Base-by-base conservation (phyloP, 2,113 vertebrate genomes). In the Arizona elegans region DNA sequence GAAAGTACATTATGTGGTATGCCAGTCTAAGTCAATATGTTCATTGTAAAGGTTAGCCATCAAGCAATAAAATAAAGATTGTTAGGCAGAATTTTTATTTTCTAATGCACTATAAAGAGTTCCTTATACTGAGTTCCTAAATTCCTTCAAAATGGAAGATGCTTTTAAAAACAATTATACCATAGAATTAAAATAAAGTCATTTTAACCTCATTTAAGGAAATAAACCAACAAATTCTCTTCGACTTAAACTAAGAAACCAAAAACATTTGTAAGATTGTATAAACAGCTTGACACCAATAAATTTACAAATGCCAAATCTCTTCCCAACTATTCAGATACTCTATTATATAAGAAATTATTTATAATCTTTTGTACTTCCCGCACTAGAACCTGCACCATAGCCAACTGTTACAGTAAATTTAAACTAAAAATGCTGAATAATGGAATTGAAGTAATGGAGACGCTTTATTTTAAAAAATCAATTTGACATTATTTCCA, bases 1-100 rank as follows among this genome's bases (percentile, higher is more conserved):
- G 94, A 93, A 97, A 97, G 92, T 96, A 95, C 91, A 87, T 96
- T 96, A 92, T 97, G 93, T 95, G 93, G 93, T 94, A 96, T 58
- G 93, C 96, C 95, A 97, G 95, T 97, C 96, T 96, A 93, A 97
- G 93, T 95, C 96, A 95, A 0, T 97, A 96, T 95, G 89, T 96
- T 94, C 85, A 47, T 53, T 88, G 90, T 90, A 94, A 90, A 96
- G 96, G 92, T 91, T 96, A 95, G 70, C 92, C 95, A 91, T 92
- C 87, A 94, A 88, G 90, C 65, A 87, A 92, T 93, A 97, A 94
- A 93, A 91, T 93, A 96, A 95, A 97, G 90, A 95, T 90, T 90
- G 91, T 94, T 93, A 89, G 96, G 93, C 50, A 96, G 95, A 88
- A 91, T 93, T 93, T 91, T 95, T 96, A 62, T 93, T 96, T 95